Conservation (phyloP, 2,888 invertebrate genomes). For the Meiosimyza platycephala region DNA sequence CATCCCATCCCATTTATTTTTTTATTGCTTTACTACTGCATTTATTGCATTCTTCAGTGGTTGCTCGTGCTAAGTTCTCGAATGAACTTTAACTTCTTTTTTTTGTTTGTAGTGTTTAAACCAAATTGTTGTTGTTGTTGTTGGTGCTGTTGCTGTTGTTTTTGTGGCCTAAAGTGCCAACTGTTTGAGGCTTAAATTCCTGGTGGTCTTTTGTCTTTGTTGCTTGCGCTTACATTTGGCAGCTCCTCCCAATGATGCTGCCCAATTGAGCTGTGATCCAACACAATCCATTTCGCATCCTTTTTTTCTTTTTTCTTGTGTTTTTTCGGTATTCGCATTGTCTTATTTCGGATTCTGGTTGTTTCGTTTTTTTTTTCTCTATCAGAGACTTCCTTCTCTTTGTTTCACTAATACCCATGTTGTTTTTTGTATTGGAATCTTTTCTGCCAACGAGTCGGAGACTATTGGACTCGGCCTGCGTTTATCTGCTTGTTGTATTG, state of each 20-base stretch:
- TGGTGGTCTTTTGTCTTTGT: conserved; percentile 24
- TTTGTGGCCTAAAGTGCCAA: conserved; percentile 29
- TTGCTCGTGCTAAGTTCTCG: background rate
- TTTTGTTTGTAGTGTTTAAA: background rate
- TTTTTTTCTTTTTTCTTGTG: background rate
- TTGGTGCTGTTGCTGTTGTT: background rate
- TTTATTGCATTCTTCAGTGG: background rate
- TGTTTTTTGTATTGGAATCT: no score
- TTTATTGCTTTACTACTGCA: no score
- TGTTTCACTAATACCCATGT: no score
- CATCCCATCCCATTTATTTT: background rate
- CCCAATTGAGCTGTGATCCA: conserved; percentile 34
- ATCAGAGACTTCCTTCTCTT: no score
- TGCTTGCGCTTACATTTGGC: background rate
- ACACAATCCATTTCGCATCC: background rate
- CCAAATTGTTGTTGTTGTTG: background rate
- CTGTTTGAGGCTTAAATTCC: conserved; percentile 28
- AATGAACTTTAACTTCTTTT: background rate
- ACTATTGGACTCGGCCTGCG: background rate
- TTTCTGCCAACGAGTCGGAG: no score
- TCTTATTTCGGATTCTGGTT: background rate
- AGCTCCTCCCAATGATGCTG: conserved; percentile 27
- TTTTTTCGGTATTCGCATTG: background rate
- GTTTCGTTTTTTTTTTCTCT: no score
- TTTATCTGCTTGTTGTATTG: conserved; percentile 32